Conservation (phyloP, 2,113 vertebrate genomes). For the Otus sunia region DNA sequence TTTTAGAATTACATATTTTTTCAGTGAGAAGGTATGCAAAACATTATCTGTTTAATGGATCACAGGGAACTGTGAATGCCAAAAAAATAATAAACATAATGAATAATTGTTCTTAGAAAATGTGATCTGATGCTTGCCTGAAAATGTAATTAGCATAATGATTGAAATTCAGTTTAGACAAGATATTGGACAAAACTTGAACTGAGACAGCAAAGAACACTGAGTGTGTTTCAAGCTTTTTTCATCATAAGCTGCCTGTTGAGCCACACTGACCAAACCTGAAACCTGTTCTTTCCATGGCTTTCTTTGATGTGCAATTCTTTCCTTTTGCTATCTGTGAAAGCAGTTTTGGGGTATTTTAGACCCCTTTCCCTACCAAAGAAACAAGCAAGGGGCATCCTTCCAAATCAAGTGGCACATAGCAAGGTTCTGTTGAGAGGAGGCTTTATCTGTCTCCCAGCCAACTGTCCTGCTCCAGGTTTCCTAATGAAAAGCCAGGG, state of each 20-base stretch:
- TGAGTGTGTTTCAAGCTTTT: not conserved
- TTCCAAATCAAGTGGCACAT: not conserved
- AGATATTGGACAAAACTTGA: not conserved
- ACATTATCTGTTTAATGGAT: not conserved
- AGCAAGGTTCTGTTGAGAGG: not conserved
- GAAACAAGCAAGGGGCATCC: not conserved
- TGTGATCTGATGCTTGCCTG: not conserved
- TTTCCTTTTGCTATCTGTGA: not conserved
- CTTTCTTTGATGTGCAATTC: not conserved
- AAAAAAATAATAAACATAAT: not conserved
- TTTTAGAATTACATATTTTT: not conserved
- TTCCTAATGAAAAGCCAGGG: not conserved
- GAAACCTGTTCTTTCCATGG: not conserved
- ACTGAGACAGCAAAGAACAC: not conserved
- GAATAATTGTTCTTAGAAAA: not conserved
- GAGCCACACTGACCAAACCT: not conserved
- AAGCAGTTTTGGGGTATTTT: not conserved
- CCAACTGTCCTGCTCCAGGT: not conserved
- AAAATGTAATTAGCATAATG: not conserved
- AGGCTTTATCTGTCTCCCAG: not conserved
- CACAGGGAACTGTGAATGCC: not conserved
- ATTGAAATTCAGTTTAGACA: not conserved
- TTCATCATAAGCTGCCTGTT: not conserved
- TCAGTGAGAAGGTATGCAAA: not conserved
- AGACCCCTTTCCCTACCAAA: not conserved